A percentile compares a stretch with the other conserved stretches of the same genome.
Evolutionary conservation across 2,113 vertebrate species (phyloP).

Genomic region (Theristicus caerulescens): DNA sequence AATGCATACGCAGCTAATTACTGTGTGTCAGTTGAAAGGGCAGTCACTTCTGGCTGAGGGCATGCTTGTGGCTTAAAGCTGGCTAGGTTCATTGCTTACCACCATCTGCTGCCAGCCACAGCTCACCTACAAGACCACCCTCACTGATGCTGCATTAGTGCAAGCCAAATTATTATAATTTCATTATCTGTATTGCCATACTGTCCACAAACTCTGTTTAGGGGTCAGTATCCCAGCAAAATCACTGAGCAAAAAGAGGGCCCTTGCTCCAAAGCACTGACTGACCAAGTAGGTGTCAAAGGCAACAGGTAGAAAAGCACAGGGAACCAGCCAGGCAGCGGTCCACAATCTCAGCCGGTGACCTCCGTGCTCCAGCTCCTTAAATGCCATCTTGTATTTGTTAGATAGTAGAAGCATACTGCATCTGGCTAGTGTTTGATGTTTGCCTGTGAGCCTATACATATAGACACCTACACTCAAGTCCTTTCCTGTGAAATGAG

Average conservation of each 20-base stretch:
- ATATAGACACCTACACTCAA: background rate
- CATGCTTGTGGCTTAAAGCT: background rate
- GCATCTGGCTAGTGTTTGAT: background rate
- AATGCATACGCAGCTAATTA: constrained; percentile 59
- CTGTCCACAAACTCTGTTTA: background rate
- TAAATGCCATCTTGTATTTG: background rate
- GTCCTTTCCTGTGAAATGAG: background rate
- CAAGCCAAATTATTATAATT: background rate
- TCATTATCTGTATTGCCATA: background rate
- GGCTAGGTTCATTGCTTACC: background rate
- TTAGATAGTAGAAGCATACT: background rate
- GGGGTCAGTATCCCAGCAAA: background rate
- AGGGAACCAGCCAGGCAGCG: background rate
- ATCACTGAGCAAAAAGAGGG: background rate
- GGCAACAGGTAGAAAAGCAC: background rate
- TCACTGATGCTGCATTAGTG: background rate
- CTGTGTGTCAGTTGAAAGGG: constrained; percentile 63
- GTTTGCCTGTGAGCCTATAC: background rate
- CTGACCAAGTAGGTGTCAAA: background rate
- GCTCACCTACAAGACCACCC: background rate
- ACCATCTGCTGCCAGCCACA: background rate
- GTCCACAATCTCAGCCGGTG: background rate
- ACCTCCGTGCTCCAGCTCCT: background rate
- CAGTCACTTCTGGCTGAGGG: constrained; percentile 31
- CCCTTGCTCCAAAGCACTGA: background rate